Conservation (phyloP, 2,113 vertebrate genomes). For the Muntiacus muntjak region DNA sequence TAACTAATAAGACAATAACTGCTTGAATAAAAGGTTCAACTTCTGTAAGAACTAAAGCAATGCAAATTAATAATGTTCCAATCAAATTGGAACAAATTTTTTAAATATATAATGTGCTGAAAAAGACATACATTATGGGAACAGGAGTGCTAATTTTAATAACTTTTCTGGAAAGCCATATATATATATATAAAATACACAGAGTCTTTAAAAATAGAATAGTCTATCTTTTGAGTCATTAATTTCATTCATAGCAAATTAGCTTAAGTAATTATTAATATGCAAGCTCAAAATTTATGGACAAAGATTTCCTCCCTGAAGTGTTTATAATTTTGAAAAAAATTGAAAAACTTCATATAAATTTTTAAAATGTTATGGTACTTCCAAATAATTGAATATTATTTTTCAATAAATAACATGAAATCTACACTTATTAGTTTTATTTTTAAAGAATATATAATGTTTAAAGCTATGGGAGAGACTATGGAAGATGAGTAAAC, state of each 20-base stretch:
- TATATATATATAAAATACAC: background rate
- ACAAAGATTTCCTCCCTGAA: background rate
- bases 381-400: background rate
- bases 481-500: background rate
- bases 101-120: background rate
- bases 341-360: background rate
- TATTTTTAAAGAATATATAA: background rate
- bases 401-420: background rate
- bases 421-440: background rate
- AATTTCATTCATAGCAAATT: background rate
- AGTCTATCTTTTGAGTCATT: background rate
- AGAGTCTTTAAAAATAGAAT: background rate
- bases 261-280: background rate
- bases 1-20: background rate
- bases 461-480: background rate
- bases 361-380: background rate
- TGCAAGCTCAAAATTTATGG: background rate
- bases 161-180: background rate
- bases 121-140: background rate
- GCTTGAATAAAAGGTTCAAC: background rate
- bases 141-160: background rate
- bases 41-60: background rate
- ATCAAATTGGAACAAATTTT: background rate
- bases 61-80: background rate
- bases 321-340: background rate